A percentile compares a stretch with the other conserved stretches of the same genome.
Conservation (phyloP, 2,888 invertebrate species). For the Limenitis camilla region DNA sequence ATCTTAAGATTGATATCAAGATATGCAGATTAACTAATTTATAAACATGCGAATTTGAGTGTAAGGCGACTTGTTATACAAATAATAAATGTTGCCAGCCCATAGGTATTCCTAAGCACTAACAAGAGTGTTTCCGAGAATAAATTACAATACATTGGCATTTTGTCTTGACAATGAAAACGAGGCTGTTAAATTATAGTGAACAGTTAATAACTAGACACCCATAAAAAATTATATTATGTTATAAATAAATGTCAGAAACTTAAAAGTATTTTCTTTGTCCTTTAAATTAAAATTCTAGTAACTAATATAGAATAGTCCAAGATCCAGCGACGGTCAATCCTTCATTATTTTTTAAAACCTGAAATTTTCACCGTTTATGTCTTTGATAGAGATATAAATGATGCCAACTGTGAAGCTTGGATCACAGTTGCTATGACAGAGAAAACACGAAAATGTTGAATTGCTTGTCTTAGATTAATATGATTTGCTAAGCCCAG, state of each 20-base stretch:
- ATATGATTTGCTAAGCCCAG: too few species aligned
- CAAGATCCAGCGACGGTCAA: background rate
- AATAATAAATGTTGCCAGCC: background rate
- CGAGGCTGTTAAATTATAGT: constrained; percentile 14
- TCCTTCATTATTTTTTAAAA: too few species aligned
- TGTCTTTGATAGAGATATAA: too few species aligned
- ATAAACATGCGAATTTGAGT: too few species aligned
- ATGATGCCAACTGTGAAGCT: too few species aligned
- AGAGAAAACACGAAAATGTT: too few species aligned
- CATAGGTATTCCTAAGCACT: background rate
- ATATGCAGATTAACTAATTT: too few species aligned
- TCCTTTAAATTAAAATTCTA: constrained; percentile 13
- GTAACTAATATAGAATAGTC: constrained; percentile 28
- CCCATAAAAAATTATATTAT: constrained; percentile 41
- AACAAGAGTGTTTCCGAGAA: constrained; percentile 8
- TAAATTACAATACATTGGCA: constrained; percentile 13
- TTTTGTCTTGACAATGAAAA: constrained; percentile 17
- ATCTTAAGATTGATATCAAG: too few species aligned
- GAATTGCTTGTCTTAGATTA: too few species aligned
- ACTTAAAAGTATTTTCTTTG: constrained; percentile 12
- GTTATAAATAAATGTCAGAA: constrained; percentile 15
- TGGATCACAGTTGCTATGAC: too few species aligned
- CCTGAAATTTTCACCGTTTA: too few species aligned
- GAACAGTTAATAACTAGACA: constrained; percentile 33
- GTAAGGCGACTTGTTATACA: background rate